These are phyloP conservation scores for Merops nubicus DNA, from an alignment of 2,113 vertebrate species.

Conservation along the genomic window DNA sequence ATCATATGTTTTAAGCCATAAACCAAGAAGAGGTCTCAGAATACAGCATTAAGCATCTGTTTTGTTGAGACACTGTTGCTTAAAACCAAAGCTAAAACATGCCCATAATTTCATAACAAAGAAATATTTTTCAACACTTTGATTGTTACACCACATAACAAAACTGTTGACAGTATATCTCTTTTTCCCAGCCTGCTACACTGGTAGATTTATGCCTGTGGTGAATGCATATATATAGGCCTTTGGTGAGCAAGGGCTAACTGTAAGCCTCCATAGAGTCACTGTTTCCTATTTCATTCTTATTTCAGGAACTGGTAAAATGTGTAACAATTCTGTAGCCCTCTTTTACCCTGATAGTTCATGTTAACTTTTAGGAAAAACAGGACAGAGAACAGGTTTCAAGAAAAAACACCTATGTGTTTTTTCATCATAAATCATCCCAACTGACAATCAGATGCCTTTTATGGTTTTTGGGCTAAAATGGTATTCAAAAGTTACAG, in stretches of 20 bases:
- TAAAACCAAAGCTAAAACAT: constrained; percentile 56
- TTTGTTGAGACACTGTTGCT: constrained; percentile 36
- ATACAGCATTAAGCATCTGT: neutral
- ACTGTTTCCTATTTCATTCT: neutral
- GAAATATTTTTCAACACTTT: constrained; percentile 58
- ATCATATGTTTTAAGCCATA: neutral
- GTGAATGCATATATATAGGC: neutral
- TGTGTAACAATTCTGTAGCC: neutral
- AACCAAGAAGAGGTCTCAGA: neutral
- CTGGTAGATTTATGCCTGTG: neutral
- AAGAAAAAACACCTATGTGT: neutral
- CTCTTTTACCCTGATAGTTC: neutral
- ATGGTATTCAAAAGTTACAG: neutral
- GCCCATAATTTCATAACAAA: constrained; percentile 62
- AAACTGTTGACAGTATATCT: constrained; percentile 28
- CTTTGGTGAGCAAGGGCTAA: neutral
- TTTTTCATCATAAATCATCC: neutral
- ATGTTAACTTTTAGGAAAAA: neutral
- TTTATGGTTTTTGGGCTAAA: neutral
- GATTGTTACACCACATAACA: constrained; percentile 31
- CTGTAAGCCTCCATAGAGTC: neutral
- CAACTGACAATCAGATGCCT: neutral
- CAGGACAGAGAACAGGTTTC: neutral
- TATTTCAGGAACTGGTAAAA: neutral
- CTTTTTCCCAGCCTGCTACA: neutral